Evolutionary conservation across 2,888 invertebrate genomes (phyloP).

Genomic region (Lasioglossum marginatum): DNA sequence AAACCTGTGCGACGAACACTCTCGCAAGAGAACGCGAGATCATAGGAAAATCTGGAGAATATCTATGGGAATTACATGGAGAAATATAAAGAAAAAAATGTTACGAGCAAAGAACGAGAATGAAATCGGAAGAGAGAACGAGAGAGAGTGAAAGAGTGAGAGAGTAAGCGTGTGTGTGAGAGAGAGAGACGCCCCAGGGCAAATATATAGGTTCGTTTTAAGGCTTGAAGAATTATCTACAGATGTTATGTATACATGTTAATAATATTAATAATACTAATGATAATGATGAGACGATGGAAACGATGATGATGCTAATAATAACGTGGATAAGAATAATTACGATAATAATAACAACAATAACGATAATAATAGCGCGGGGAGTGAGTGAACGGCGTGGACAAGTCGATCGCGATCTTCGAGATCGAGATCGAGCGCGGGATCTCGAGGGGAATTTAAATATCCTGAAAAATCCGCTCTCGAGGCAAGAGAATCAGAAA

Average conservation of each 20-base stretch:
- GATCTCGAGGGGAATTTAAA: not conserved
- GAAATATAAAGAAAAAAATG: not conserved
- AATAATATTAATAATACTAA: constrained; percentile 78
- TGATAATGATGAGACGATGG: constrained; percentile 53
- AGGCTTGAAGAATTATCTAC: constrained; percentile 81
- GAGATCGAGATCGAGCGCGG: not conserved
- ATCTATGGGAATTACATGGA: not conserved
- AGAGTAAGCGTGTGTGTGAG: constrained; percentile 29
- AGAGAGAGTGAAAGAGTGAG: constrained; percentile 23
- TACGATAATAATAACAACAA: constrained; percentile 51
- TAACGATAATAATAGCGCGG: constrained; percentile 36
- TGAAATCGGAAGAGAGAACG: constrained; percentile 39
- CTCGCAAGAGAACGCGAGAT: constrained; percentile 23
- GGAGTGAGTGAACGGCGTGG: constrained; percentile 17
- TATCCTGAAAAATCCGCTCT: not conserved
- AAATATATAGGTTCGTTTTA: constrained; percentile 74
- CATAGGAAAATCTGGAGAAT: not conserved
- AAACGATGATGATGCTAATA: constrained; percentile 48
- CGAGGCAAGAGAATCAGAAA: too few relatives aligned
- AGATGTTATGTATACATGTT: constrained; percentile 82
- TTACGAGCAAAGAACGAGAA: constrained; percentile 16
- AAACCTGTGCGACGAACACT: constrained; percentile 37
- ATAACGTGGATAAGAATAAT: constrained; percentile 60
- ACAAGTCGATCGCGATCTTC: not conserved
- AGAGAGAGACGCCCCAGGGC: constrained; percentile 40